phyloP scores from a whole-genome alignment of 2,797 vertebrate genomes.

The Danio aesculapii region DNA sequence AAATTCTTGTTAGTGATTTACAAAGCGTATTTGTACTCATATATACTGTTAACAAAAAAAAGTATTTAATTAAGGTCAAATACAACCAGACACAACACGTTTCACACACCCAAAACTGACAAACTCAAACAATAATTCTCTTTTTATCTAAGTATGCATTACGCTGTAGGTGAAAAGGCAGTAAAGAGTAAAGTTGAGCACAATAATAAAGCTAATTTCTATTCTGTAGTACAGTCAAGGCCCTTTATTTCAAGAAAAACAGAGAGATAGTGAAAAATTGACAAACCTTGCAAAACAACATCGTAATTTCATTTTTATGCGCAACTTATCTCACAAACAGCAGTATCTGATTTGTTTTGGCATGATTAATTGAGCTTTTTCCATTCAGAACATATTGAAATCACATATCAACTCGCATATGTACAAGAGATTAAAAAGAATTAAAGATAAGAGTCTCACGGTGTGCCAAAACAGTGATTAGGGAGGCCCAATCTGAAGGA shows the following conservation, averaged over 20 bases:
- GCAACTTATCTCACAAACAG: neutral
- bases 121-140: neutral
- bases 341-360: neutral
- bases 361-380: neutral
- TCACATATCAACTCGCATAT: slow-evolving; percentile 16
- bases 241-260: no score
- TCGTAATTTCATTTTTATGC: neutral
- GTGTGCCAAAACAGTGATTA: slow-evolving; percentile 39
- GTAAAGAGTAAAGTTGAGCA: neutral
- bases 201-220: slow-evolving; percentile 24
- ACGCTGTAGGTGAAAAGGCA: neutral
- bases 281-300: neutral
- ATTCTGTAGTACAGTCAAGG: neutral
- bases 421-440: neutral
- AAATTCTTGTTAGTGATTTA: no score
- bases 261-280: neutral
- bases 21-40: no score
- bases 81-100: neutral
- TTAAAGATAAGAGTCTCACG: slow-evolving; percentile 28
- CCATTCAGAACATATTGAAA: slow-evolving; percentile 6
- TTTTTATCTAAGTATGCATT: neutral
- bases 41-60: no score
- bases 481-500: slow-evolving; percentile 12
- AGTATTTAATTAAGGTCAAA: neutral
- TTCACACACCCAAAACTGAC: neutral